A percentile compares a stretch with the other conserved stretches of the same genome.
Evolutionary conservation across 2,113 vertebrate species (phyloP).

Genomic region (Poeciliopsis turrubarensis): DNA sequence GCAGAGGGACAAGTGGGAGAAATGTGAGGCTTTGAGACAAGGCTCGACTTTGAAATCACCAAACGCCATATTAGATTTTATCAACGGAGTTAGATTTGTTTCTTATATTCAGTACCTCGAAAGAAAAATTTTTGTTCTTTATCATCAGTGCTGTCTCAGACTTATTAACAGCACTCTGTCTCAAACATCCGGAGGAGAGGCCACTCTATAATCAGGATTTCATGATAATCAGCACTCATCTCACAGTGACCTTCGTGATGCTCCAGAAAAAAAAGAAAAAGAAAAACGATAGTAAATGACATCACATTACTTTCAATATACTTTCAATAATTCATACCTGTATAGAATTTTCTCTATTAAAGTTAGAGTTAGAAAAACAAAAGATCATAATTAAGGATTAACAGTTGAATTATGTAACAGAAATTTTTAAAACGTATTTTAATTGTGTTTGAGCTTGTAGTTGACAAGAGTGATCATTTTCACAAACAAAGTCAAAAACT

Average conservation of each 20-base stretch:
- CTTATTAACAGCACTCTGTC: conserved; percentile 11
- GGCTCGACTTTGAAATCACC: neutral
- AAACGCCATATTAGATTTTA: neutral
- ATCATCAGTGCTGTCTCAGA: conserved; percentile 12
- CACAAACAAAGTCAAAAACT: too few species aligned
- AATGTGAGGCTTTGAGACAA: too few species aligned
- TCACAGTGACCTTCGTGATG: conserved; percentile 25
- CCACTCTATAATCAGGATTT: conserved; percentile 36
- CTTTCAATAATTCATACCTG: neutral
- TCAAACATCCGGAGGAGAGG: conserved; percentile 3
- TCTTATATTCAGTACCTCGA: neutral
- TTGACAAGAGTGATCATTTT: too few species aligned
- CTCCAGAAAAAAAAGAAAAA: neutral
- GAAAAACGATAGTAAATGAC: conserved; percentile 2
- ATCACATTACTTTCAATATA: neutral
- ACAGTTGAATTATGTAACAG: too few species aligned
- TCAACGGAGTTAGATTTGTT: neutral
- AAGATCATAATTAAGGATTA: neutral
- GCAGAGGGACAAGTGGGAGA: too few species aligned
- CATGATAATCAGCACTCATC: conserved; percentile 26
- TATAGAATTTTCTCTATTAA: too few species aligned
- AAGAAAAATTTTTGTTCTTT: conserved; percentile 10
- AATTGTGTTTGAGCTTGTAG: too few species aligned
- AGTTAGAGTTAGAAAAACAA: neutral
- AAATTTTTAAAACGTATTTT: too few species aligned